These are phyloP conservation scores for Rhimphoctona megacephalus DNA, from an alignment of 2,888 invertebrate species.

Conservation along the genomic window DNA sequence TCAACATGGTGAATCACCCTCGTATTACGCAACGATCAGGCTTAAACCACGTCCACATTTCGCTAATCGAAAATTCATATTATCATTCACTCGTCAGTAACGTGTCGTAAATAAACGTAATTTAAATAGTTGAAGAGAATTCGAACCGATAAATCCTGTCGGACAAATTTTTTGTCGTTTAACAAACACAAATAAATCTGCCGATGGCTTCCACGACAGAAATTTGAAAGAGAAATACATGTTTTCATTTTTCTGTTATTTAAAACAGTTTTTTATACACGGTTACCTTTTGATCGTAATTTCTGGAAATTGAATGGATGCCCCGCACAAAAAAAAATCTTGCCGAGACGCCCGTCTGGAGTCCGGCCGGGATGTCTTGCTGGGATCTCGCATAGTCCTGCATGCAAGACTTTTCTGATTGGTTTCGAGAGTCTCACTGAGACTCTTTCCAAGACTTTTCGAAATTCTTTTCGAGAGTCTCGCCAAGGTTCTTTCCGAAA, in stretches of 20 bases:
- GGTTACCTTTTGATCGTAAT: background rate
- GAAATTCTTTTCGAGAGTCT: too few relatives aligned
- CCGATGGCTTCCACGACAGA: background rate
- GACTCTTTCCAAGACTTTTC: too few relatives aligned
- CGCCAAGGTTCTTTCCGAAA: too few relatives aligned
- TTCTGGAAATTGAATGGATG: background rate
- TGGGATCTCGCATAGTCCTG: too few relatives aligned
- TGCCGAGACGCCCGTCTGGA: too few relatives aligned
- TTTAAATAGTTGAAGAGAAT: background rate
- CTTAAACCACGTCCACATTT: constrained; percentile 33
- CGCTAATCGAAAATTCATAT: constrained; percentile 14
- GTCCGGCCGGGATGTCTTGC: too few relatives aligned
- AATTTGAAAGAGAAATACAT: background rate
- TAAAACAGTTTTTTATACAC: background rate
- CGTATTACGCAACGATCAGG: constrained; percentile 39
- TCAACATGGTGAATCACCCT: constrained; percentile 23
- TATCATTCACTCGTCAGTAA: constrained; percentile 12
- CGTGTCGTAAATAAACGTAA: background rate
- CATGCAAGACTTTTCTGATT: too few relatives aligned
- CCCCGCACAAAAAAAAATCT: too few relatives aligned
- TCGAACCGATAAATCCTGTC: background rate
- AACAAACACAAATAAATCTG: background rate
- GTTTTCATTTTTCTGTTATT: background rate
- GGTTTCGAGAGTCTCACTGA: too few relatives aligned
- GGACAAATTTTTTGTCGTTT: background rate